Percentiles rank a stretch among this genome's conserved stretches.
Conservation (phyloP, 2,888 invertebrate genomes). For the Drosophila histrio region DNA sequence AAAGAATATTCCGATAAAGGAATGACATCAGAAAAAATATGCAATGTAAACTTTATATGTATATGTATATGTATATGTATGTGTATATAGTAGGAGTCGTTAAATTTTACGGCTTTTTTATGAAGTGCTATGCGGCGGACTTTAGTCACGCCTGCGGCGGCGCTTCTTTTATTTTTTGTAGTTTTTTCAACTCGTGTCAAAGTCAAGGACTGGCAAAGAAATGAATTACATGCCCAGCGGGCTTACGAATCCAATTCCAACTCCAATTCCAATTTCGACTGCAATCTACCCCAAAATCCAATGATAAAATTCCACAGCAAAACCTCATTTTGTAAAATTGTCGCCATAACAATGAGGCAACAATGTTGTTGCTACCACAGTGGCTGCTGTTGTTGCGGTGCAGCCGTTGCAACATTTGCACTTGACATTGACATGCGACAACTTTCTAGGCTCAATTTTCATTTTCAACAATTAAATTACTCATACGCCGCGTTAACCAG, state of each 20-base stretch:
- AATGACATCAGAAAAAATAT: constrained; percentile 62
- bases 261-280: constrained; percentile 5
- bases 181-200: constrained; percentile 54
- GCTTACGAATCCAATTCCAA: constrained; percentile 33
- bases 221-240: constrained; percentile 52
- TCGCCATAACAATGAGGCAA: constrained; percentile 4
- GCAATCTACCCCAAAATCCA: constrained; percentile 10
- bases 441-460: constrained; percentile 37
- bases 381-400: constrained; percentile 39
- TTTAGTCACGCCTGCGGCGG: constrained; percentile 74
- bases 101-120: constrained; percentile 71
- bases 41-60: constrained; percentile 8
- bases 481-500: constrained; percentile 52
- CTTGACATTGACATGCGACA: constrained; percentile 71
- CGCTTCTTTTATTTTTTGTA: constrained; percentile 29
- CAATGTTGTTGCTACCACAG: constrained; percentile 32
- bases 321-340: constrained; percentile 52
- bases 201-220: constrained; percentile 51
- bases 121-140: constrained; percentile 57
- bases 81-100: constrained; percentile 27
- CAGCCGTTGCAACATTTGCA: constrained; percentile 62
- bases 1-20: constrained; percentile 26
- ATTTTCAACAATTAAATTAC: constrained; percentile 67
- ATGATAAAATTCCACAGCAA: constrained; percentile 32
- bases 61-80: constrained; percentile 15